Conservation (phyloP, 2,888 invertebrate species). For the Limnephilus lunatus region DNA sequence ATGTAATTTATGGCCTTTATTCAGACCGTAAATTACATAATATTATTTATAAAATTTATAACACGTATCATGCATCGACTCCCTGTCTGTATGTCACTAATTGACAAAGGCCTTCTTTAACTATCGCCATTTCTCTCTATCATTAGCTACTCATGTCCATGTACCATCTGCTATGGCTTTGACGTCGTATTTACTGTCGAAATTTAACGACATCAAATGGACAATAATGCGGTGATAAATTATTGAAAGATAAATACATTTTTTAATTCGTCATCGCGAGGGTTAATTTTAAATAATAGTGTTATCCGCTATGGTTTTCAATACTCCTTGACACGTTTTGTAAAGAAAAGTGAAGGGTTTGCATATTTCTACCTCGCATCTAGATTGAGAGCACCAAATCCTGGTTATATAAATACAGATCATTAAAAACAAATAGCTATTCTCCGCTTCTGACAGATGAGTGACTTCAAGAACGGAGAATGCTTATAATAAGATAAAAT, state of each 20-base stretch:
- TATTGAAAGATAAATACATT: not conserved
- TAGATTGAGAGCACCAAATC: not conserved
- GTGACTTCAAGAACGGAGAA: not conserved
- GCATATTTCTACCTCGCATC: not conserved
- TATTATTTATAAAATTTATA: too few relatives aligned
- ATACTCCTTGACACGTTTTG: conserved; percentile 37
- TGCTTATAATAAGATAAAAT: not conserved
- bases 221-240: too few relatives aligned
- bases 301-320: conserved; percentile 17
- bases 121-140: too few relatives aligned
- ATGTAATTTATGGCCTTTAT: too few relatives aligned
- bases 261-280: not conserved
- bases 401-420: not conserved
- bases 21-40: too few relatives aligned
- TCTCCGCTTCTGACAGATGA: conserved; percentile 11
- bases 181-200: too few relatives aligned
- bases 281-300: not conserved
- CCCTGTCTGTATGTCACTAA: too few relatives aligned
- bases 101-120: too few relatives aligned
- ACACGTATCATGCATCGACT: too few relatives aligned
- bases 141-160: too few relatives aligned
- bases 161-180: too few relatives aligned
- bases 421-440: conserved; percentile 4
- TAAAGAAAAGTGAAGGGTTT: conserved; percentile 16
- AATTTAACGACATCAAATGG: too few relatives aligned